A percentile compares a stretch with the other conserved stretches of the same genome.
Evolutionary conservation across 2,797 vertebrate species (phyloP).

Genomic region (Pseudochaenichthys georgianus): DNA sequence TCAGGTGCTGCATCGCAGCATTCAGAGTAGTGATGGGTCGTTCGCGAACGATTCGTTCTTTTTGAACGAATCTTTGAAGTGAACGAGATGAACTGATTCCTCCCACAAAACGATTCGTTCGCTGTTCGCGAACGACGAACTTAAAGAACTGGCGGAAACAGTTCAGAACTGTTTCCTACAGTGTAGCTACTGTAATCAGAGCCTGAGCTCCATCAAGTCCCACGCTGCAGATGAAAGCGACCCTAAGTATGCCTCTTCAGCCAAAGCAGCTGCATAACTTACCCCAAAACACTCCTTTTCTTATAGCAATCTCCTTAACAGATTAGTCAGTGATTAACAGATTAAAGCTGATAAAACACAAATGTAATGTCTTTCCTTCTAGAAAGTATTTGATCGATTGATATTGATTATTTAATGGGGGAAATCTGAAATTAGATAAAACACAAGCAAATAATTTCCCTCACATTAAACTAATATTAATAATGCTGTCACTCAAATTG

Average conservation of each 20-base stretch:
- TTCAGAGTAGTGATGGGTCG: no score
- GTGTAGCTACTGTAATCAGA: no score
- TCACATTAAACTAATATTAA: background rate
- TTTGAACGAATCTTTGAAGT: no score
- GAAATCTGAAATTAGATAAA: background rate
- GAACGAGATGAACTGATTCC: no score
- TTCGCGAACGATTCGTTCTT: no score
- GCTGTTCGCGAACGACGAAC: no score
- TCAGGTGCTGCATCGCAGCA: no score
- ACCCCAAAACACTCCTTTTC: slow-evolving; percentile 3
- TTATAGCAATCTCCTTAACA: background rate
- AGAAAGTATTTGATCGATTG: background rate
- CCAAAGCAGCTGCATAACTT: slow-evolving; percentile 1
- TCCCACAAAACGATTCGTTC: no score
- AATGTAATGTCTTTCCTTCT: background rate
- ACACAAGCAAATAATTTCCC: background rate
- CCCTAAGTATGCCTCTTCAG: slow-evolving; percentile 25
- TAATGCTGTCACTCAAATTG: background rate
- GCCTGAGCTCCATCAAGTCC: slow-evolving; percentile 61
- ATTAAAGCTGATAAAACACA: background rate
- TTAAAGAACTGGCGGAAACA: no score
- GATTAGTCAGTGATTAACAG: background rate
- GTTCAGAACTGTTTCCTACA: no score
- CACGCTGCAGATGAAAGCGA: slow-evolving; percentile 53
- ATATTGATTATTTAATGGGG: background rate